A percentile compares a stretch with the other conserved stretches of the same genome.
Evolutionary conservation across 2,888 invertebrate genomes (phyloP).

Genomic region (Eristalinus aeneus): DNA sequence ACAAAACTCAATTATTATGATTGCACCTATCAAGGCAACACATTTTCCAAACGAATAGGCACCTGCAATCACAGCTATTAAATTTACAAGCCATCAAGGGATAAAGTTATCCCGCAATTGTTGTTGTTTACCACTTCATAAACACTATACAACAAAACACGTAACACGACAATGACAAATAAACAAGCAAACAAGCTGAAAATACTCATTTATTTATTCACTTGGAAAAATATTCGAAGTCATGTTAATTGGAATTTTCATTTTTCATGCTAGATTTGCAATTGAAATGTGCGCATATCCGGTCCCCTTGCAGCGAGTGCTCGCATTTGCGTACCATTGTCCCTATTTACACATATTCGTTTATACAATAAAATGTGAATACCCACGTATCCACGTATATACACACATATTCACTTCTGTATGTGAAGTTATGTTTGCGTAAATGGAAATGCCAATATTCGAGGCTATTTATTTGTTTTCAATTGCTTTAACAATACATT

Average conservation of each 20-base stretch:
- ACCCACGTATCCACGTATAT: not conserved
- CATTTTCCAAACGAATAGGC: constrained; percentile 11
- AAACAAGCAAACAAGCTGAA: constrained; percentile 64
- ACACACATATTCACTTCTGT: not conserved
- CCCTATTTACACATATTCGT: not conserved
- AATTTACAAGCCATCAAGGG: constrained; percentile 1
- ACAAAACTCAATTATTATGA: not conserved
- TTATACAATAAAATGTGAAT: not conserved
- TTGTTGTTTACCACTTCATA: constrained; percentile 62
- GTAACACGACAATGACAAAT: constrained; percentile 52
- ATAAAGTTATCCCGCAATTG: constrained; percentile 36
- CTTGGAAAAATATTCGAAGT: constrained; percentile 71
- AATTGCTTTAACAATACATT: constrained; percentile 60
- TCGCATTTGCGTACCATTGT: constrained; percentile 10
- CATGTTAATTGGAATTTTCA: constrained; percentile 71
- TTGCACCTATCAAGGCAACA: constrained; percentile 7
- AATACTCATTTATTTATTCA: constrained; percentile 71
- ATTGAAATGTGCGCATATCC: constrained; percentile 64
- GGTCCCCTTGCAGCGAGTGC: not conserved
- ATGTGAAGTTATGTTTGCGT: constrained; percentile 51
- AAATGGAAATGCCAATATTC: constrained; percentile 65
- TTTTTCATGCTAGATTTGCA: constrained; percentile 70
- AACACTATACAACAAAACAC: constrained; percentile 55
- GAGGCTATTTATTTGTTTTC: constrained; percentile 69
- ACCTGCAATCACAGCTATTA: constrained; percentile 10